These are phyloP conservation scores for Epinotia bilunana DNA, from an alignment of 2,888 invertebrate genomes.

Conservation along the genomic window DNA sequence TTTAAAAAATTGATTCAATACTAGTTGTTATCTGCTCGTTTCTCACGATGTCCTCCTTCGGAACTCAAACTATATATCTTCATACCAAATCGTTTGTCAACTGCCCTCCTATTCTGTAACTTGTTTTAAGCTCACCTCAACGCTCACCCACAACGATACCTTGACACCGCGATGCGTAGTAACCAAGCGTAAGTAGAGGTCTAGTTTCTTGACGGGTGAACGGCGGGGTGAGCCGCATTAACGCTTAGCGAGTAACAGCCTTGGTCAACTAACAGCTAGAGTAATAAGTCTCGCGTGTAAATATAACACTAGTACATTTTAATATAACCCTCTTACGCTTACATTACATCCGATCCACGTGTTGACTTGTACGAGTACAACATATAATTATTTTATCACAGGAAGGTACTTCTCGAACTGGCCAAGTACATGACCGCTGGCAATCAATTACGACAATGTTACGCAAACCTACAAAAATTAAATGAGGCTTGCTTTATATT, in stretches of 20 bases:
- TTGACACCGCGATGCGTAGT: no score
- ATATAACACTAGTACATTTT: background rate
- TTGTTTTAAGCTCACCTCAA: no score
- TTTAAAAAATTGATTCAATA: background rate
- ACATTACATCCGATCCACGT: background rate
- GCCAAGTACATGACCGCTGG: conserved; percentile 50
- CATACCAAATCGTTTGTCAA: no score
- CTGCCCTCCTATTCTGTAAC: no score
- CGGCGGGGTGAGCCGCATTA: no score
- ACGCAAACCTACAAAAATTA: conserved; percentile 47
- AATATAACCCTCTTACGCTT: background rate
- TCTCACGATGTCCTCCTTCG: background rate
- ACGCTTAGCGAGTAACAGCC: no score
- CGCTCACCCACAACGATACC: no score
- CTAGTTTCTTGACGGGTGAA: no score
- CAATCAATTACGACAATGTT: conserved; percentile 48
- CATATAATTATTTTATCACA: conserved; percentile 15
- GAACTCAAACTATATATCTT: background rate
- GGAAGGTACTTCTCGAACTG: conserved; percentile 27
- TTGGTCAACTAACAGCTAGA: background rate
- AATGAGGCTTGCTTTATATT: conserved; percentile 47
- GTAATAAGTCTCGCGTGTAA: background rate
- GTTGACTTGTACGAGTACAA: background rate
- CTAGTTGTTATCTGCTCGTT: background rate
- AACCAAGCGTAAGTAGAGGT: no score